Evolutionary conservation across 2,888 invertebrate genomes (phyloP).

Genomic region (Troides aeacus): DNA sequence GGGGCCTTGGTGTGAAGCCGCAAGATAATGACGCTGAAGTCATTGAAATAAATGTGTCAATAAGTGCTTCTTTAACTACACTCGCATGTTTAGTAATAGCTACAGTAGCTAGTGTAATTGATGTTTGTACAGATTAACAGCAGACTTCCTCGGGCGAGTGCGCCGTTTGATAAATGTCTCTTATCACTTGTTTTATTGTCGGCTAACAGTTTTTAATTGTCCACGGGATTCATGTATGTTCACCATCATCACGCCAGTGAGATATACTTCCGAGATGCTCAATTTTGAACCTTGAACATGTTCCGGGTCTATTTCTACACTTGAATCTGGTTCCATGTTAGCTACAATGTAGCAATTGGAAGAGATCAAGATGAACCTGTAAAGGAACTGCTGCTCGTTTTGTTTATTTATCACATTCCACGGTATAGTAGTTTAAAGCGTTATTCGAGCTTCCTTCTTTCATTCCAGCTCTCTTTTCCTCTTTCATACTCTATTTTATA

Average conservation of each 20-base stretch:
- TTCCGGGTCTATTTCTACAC: neutral
- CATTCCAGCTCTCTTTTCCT: no score
- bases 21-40: slow-evolving; percentile 15
- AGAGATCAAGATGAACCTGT: neutral
- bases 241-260: neutral
- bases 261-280: neutral
- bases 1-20: slow-evolving; percentile 6
- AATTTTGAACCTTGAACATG: neutral
- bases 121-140: neutral
- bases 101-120: slow-evolving; percentile 7
- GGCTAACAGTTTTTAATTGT: neutral
- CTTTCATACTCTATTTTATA: no score
- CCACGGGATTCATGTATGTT: neutral
- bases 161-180: neutral
- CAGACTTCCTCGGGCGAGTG: neutral
- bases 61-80: slow-evolving; percentile 12
- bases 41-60: slow-evolving; percentile 25
- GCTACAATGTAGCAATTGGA: neutral
- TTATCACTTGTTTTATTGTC: neutral
- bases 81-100: neutral
- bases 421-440: no score
- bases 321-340: neutral
- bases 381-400: no score
- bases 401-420: no score
- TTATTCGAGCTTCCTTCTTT: no score